phyloP scores from a whole-genome alignment of 2,888 invertebrate species.

The Shargacucullia verbasci region DNA sequence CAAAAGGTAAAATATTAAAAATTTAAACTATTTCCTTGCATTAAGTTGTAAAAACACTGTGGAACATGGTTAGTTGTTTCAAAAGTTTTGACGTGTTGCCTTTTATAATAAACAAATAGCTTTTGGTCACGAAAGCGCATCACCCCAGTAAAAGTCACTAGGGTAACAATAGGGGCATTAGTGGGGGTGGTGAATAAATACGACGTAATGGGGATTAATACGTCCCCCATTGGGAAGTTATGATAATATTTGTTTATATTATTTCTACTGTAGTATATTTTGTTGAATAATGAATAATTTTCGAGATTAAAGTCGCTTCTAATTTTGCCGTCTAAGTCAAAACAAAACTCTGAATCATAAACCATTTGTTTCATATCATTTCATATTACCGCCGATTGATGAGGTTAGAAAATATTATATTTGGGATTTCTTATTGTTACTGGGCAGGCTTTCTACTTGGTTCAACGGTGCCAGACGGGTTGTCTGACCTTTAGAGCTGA shows the following conservation, averaged over 20 bases:
- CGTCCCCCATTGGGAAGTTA: conserved; percentile 12
- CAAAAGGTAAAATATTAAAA: not conserved
- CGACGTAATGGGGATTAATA: conserved; percentile 18
- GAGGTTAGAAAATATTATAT: too few relatives aligned
- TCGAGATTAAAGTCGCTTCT: too few relatives aligned
- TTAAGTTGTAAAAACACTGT: not conserved
- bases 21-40: not conserved
- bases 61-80: conserved; percentile 7
- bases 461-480: conserved; percentile 13
- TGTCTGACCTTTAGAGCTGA: conserved; percentile 17
- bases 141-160: conserved; percentile 19
- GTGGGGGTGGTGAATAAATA: conserved; percentile 22
- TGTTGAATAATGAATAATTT: too few relatives aligned
- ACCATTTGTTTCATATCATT: too few relatives aligned
- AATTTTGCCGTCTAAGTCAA: too few relatives aligned
- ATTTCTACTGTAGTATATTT: not conserved
- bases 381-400: too few relatives aligned
- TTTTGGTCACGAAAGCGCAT: conserved; percentile 37
- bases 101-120: conserved; percentile 27
- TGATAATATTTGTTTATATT: conserved; percentile 1
- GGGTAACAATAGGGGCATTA: conserved; percentile 22
- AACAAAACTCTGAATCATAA: too few relatives aligned
- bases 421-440: too few relatives aligned
- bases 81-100: conserved; percentile 25
- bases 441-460: too few relatives aligned